These are phyloP conservation scores for Agrochola lota DNA, from an alignment of 2,888 invertebrate species.

Conservation along the genomic window DNA sequence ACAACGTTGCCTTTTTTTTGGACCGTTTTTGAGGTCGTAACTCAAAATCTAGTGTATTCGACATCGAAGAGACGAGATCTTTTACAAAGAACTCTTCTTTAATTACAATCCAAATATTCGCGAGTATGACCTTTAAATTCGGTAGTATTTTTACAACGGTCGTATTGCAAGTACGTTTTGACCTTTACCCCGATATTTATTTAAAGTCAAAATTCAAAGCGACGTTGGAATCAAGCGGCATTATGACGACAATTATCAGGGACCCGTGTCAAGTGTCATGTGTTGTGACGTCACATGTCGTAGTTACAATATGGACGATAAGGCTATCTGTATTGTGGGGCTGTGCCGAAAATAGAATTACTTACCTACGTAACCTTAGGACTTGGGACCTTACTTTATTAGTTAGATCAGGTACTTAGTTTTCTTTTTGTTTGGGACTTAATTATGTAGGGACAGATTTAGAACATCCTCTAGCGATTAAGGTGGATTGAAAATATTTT, in stretches of 20 bases:
- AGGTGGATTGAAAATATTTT: background rate
- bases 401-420: background rate
- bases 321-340: constrained; percentile 11
- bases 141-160: constrained; percentile 20
- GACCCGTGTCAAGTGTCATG: constrained; percentile 50
- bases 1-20: no score
- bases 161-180: background rate
- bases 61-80: background rate
- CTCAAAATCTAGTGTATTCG: background rate
- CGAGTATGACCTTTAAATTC: constrained; percentile 18
- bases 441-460: background rate
- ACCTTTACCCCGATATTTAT: constrained; percentile 36
- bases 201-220: constrained; percentile 37
- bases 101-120: constrained; percentile 4
- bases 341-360: constrained; percentile 31
- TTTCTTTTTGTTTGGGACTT: background rate
- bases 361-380: constrained; percentile 3
- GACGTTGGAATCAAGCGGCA: constrained; percentile 32
- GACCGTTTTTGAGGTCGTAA: background rate
- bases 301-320: constrained; percentile 24
- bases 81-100: background rate
- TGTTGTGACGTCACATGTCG: constrained; percentile 37
- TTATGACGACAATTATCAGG: constrained; percentile 42
- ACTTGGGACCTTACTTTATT: background rate
- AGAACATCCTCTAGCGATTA: background rate